Percentiles rank a stretch among this genome's conserved stretches.
Conservation (phyloP, 2,888 invertebrate species). For the Drosophila kambysellisi region DNA sequence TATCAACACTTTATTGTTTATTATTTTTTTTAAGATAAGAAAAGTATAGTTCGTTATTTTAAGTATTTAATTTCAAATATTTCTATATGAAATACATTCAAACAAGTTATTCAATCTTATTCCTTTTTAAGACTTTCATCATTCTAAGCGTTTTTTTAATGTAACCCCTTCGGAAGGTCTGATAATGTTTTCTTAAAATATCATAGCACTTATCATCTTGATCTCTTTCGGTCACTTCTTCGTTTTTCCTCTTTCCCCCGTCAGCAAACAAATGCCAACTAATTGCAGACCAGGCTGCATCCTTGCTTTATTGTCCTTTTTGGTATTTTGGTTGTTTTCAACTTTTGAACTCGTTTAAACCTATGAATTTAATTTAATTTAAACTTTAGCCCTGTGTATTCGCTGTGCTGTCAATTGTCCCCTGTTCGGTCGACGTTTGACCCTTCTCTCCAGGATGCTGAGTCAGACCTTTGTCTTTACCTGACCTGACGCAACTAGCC, state of each 20-base stretch:
- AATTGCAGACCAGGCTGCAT: conserved; percentile 50
- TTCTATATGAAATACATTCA: background rate
- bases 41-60: background rate
- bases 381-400: conserved; percentile 67
- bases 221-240: conserved; percentile 29
- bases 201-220: conserved; percentile 13
- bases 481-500: conserved; percentile 51
- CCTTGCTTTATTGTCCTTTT: conserved; percentile 46
- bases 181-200: conserved; percentile 5
- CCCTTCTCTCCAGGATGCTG: conserved; percentile 59
- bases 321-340: conserved; percentile 40
- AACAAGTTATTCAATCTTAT: background rate
- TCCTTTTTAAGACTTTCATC: background rate
- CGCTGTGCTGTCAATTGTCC: conserved; percentile 54
- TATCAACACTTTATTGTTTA: background rate
- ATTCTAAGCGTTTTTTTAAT: background rate
- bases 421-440: conserved; percentile 53
- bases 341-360: conserved; percentile 68
- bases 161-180: background rate
- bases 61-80: background rate
- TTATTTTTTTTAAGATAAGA: background rate
- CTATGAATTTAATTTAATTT: conserved; percentile 76
- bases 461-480: conserved; percentile 65
- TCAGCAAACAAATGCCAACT: conserved; percentile 47
- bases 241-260: background rate